Evolutionary conservation across 1,140 invertebrate genomes (phyloP).

Genomic region (Hypothenemus hampei): DNA sequence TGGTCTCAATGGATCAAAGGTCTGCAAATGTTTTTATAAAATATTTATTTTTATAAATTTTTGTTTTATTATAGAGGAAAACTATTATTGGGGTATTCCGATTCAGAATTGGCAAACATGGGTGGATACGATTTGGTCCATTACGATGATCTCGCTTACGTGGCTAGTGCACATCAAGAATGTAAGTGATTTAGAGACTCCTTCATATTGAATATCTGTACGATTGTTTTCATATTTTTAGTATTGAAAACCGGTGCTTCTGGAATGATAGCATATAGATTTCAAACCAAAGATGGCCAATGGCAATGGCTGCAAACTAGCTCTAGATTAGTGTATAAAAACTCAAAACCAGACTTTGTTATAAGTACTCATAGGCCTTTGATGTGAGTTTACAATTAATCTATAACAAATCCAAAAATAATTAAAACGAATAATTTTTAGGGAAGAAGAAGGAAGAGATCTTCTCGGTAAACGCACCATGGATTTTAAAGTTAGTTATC

Average conservation of each 20-base stretch:
- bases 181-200: slow-evolving; percentile 74
- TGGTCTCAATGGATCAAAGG: slow-evolving; percentile 97
- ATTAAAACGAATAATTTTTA: too few species aligned
- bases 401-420: too few species aligned
- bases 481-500: slow-evolving; percentile 98
- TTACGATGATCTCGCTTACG: slow-evolving; percentile 94
- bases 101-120: slow-evolving; percentile 84
- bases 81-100: slow-evolving; percentile 88
- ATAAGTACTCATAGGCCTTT: slow-evolving; percentile 96
- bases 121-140: slow-evolving; percentile 96
- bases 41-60: slow-evolving; percentile 14
- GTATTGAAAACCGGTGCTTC: slow-evolving; percentile 97
- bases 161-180: slow-evolving; percentile 98
- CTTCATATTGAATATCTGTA: too few species aligned
- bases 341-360: slow-evolving; percentile 98
- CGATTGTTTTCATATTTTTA: slow-evolving; percentile 52
- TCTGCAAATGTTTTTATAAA: slow-evolving; percentile 39
- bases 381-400: slow-evolving; percentile 69
- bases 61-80: slow-evolving; percentile 69
- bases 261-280: slow-evolving; percentile 96
- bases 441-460: slow-evolving; percentile 97
- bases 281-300: slow-evolving; percentile 86
- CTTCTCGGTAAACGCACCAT: slow-evolving; percentile 93
- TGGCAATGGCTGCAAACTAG: slow-evolving; percentile 99
- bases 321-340: slow-evolving; percentile 95